Percentiles rank a stretch among this genome's conserved stretches.
Conservation (phyloP, 2,797 vertebrate species). For the Sebastes itinus region DNA sequence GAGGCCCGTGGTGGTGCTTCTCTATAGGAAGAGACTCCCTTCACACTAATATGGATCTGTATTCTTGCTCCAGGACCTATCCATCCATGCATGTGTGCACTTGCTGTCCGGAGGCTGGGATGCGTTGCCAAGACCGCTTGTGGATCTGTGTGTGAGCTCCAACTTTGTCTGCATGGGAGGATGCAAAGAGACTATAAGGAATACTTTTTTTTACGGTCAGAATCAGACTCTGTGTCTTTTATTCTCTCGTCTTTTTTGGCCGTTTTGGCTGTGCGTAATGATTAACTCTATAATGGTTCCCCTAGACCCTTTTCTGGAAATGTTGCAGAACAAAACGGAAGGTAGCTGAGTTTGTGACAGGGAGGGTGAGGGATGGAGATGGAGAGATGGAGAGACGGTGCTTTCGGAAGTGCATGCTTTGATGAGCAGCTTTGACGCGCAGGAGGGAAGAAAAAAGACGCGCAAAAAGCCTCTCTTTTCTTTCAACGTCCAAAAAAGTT, state of each 20-base stretch:
- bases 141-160: slow-evolving; percentile 33
- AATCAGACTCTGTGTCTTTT: slow-evolving; percentile 3
- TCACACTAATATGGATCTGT: slow-evolving; percentile 57
- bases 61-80: slow-evolving; percentile 49
- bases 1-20: slow-evolving; percentile 61
- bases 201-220: slow-evolving; percentile 17
- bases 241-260: slow-evolving; percentile 17
- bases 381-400: slow-evolving; percentile 29
- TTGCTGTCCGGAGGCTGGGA: slow-evolving; percentile 29
- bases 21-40: slow-evolving; percentile 15
- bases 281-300: slow-evolving; percentile 27
- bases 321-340: slow-evolving; percentile 24
- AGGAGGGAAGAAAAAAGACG: slow-evolving; percentile 29
- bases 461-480: slow-evolving; percentile 13
- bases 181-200: slow-evolving; percentile 35
- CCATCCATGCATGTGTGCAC: slow-evolving; percentile 20
- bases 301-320: slow-evolving; percentile 53
- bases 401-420: slow-evolving; percentile 44
- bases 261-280: slow-evolving; percentile 50
- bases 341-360: slow-evolving; percentile 24
- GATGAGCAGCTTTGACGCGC: slow-evolving; percentile 39
- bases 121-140: slow-evolving; percentile 7
- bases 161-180: slow-evolving; percentile 11
- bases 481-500: slow-evolving; percentile 5
- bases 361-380: slow-evolving; percentile 45